Evolutionary conservation across 2,113 vertebrate genomes (phyloP), one percentile per base, ranked within the genome.

Genomic region (Cinclus mexicanus): DNA sequence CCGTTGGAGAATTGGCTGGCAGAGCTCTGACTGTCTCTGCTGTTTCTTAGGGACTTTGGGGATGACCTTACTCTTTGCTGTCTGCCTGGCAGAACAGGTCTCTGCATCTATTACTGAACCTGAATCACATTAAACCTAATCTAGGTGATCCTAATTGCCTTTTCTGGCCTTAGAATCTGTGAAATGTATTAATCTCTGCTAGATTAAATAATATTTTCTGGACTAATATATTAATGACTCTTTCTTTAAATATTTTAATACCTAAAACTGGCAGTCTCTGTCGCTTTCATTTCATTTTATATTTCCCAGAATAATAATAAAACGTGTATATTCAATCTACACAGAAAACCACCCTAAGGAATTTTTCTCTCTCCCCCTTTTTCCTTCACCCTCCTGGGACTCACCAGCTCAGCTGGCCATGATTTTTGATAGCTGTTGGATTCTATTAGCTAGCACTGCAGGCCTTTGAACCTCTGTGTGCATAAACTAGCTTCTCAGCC

Each of bases 241-340:
- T 83, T 95, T 92, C 72, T 71, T 86, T 81, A 93, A 94, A 84
- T 86, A 93, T 90, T 93, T 93, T 82, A 95, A 81, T 92, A 90
- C 6, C 39, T 87, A 57, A 84, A 96, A 12, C 37, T 56, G 47
- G 8, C 11, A 18, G 47, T 37, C 10, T 56, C 60, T 92, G 47
- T 65, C 31, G 76, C 46, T 75, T 93, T 74, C 14, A 93, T 90
- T 88, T 59, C 29, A 35, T 76, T 77, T 65, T 77, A 61, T 68
- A 52, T 90, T 96, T 68, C 28, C 25, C 41, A 71, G 88, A 88
- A 86, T 68, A 88, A 71, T 86, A 82, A 74, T 60, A 79, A 72
- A 88, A 17, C 41, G 3, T n/a, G 33, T 69, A 29, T 79, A 63
- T 83, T 57, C 76, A 83, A n/a, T 37, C 61, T 64, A 42, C 19